Evolutionary conservation across 2,888 invertebrate species (phyloP).

Genomic region (Pomacea canaliculata): DNA sequence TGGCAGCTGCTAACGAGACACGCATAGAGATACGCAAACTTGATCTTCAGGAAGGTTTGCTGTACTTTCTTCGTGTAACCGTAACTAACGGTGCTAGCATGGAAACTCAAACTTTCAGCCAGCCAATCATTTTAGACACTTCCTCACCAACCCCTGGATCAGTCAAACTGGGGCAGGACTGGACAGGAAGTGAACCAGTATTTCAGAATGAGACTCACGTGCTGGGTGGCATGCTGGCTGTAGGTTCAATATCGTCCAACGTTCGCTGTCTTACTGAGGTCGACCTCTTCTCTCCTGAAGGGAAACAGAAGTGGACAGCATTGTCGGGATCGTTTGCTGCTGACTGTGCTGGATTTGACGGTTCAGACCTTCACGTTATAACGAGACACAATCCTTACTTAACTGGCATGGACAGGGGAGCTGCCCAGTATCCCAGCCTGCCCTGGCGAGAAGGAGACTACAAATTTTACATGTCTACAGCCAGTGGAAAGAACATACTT

Average conservation of each 20-base stretch:
- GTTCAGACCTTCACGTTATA: not conserved
- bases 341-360: conserved; percentile 4
- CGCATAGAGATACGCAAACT: not conserved
- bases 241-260: not conserved
- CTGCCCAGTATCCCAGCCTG: not conserved
- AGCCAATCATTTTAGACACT: conserved; percentile 6
- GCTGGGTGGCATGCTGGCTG: not conserved
- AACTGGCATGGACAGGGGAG: conserved; percentile 11
- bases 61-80: conserved; percentile 12
- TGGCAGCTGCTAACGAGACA: not conserved
- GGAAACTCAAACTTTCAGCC: not conserved
- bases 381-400: conserved; percentile 1
- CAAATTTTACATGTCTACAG: not conserved
- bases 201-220: conserved; percentile 3
- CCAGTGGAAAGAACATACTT: not conserved
- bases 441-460: conserved; percentile 14
- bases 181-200: not conserved
- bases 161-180: conserved; percentile 14
- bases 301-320: not conserved
- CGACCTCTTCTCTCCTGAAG: not conserved
- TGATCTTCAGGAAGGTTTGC: not conserved
- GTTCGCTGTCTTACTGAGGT: not conserved
- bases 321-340: not conserved
- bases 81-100: conserved; percentile 16
- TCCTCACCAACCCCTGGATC: not conserved